Evolutionary conservation across 1,140 invertebrate genomes (phyloP).

Genomic region (Zaprionus ghesquierei): DNA sequence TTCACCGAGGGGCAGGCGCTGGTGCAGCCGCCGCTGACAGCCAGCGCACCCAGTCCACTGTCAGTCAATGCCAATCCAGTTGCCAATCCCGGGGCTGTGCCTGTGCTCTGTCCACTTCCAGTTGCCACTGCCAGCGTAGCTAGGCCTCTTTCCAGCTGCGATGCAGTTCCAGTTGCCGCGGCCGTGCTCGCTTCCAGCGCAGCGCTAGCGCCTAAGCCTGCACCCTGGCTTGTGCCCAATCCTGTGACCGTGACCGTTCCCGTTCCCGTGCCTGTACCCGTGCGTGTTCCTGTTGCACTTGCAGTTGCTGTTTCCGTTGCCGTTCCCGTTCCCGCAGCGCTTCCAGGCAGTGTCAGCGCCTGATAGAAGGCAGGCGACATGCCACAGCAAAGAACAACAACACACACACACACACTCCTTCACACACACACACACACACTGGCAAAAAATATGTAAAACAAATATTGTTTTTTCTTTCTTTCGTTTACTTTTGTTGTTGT

Average conservation of each 20-base stretch:
- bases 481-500: neutral
- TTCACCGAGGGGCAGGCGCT: conserved; percentile 17
- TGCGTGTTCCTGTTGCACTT: neutral
- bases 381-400: conserved; percentile 34
- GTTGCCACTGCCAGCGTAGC: neutral
- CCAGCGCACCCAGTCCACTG: neutral
- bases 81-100: neutral
- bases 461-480: neutral
- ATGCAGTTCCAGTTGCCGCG: neutral
- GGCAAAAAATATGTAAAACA: neutral
- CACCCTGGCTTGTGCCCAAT: no score
- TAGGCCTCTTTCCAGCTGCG: neutral
- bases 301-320: neutral
- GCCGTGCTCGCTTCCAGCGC: neutral
- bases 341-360: conserved; percentile 8
- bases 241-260: neutral
- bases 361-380: conserved; percentile 69
- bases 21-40: no score
- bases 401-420: conserved; percentile 12
- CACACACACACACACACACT: conserved; percentile 6
- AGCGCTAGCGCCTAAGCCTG: no score
- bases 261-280: neutral
- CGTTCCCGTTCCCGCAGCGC: neutral
- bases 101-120: no score
- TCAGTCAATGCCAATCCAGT: neutral